Conservation (phyloP, 2,113 vertebrate species). For the Bos indicus region DNA sequence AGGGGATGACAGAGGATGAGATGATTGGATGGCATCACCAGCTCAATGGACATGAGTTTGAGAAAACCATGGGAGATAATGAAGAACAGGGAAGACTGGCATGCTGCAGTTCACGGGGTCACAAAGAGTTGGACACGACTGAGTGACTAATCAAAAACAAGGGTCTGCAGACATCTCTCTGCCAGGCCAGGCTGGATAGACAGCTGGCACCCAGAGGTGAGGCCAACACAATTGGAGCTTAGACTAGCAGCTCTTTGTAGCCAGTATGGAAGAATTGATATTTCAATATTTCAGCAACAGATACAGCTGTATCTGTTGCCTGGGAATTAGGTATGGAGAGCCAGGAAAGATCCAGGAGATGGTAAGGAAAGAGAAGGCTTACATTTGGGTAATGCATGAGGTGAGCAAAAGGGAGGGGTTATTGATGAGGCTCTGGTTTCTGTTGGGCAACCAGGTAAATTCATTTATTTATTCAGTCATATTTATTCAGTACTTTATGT, state of each 20-base stretch:
- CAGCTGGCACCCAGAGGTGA: background rate
- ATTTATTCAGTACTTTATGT: background rate
- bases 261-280: background rate
- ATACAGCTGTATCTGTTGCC: background rate
- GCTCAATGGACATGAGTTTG: background rate
- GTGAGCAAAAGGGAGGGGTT: background rate
- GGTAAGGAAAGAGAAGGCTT: slow-evolving; percentile 13
- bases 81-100: background rate
- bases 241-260: background rate
- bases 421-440: slow-evolving; percentile 4
- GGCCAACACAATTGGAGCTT: background rate
- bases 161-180: background rate
- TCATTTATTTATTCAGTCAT: slow-evolving; percentile 9
- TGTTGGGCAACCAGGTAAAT: background rate
- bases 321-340: background rate
- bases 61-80: background rate
- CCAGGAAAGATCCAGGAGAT: background rate
- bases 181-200: background rate
- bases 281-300: background rate
- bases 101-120: background rate
- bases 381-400: background rate
- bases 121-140: background rate
- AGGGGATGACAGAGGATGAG: background rate
- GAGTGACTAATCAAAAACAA: background rate
- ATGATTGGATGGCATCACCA: background rate